These are phyloP conservation scores for Iguana delicatissima DNA, from an alignment of 2,797 vertebrate genomes.

Conservation along the genomic window DNA sequence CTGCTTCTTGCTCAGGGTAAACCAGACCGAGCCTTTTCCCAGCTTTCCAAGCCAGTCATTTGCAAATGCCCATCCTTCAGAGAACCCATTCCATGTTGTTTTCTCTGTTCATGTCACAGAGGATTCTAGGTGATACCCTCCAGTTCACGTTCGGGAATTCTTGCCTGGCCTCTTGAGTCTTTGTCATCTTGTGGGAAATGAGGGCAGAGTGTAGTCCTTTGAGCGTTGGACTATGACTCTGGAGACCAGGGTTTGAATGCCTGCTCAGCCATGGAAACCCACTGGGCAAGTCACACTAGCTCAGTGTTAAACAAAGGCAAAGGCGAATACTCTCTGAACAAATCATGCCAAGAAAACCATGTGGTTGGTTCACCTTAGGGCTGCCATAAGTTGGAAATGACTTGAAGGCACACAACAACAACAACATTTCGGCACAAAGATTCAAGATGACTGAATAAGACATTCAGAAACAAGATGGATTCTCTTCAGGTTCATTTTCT, in stretches of 20 bases:
- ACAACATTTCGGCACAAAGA: not conserved
- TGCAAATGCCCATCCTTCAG: no score
- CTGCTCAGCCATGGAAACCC: no score
- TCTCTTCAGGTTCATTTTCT: not conserved
- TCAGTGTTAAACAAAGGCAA: no score
- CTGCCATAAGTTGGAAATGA: no score
- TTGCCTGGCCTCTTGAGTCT: not conserved
- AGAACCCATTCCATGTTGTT: not conserved
- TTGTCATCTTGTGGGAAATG: not conserved
- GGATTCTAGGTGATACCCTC: not conserved
- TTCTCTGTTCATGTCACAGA: not conserved
- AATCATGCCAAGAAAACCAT: no score
- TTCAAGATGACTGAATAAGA: not conserved
- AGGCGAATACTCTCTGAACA: no score
- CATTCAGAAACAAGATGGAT: not conserved
- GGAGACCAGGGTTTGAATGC: no score
- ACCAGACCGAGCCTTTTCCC: not conserved
- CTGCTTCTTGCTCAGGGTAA: not conserved
- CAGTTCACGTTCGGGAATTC: not conserved
- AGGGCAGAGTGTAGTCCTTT: no score
- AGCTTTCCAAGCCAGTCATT: not conserved
- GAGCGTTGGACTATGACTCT: no score
- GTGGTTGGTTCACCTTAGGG: no score
- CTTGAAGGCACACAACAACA: no score
- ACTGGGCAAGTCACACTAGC: no score